phyloP scores from a whole-genome alignment of 2,888 invertebrate species.

The Leptothorax acervorum region DNA sequence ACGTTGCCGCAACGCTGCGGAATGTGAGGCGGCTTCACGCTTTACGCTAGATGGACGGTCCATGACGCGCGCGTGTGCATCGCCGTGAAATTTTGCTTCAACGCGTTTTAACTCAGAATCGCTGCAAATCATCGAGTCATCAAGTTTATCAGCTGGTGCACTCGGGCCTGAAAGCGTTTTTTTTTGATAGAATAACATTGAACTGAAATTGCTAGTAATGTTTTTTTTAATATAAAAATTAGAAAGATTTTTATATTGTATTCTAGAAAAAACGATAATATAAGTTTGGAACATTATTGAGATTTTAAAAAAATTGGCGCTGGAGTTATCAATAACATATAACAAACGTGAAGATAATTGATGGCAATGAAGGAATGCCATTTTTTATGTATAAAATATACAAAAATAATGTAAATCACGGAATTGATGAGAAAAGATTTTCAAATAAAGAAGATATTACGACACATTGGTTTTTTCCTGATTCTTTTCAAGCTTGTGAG shows the following conservation, averaged over 20 bases:
- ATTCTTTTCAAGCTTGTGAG: neutral
- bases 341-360: neutral
- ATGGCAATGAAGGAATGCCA: neutral
- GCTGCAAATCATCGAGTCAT: constrained; percentile 16
- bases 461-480: neutral
- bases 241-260: neutral
- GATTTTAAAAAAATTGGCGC: neutral
- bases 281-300: neutral
- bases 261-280: neutral
- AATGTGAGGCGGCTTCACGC: constrained; percentile 34
- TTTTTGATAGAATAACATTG: neutral
- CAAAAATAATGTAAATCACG: neutral
- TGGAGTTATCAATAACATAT: neutral
- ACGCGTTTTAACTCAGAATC: constrained; percentile 20
- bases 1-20: constrained; percentile 55
- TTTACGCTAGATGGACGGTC: constrained; percentile 32
- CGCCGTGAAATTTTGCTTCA: constrained; percentile 36
- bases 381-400: constrained; percentile 3
- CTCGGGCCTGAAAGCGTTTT: neutral
- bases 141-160: neutral
- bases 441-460: neutral
- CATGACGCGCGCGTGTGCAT: neutral
- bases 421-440: neutral
- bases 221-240: neutral
- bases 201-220: neutral